Percentiles rank a stretch among this genome's conserved stretches.
Evolutionary conservation across 2,797 vertebrate genomes (phyloP).

Genomic region (Anniella stebbinsi): DNA sequence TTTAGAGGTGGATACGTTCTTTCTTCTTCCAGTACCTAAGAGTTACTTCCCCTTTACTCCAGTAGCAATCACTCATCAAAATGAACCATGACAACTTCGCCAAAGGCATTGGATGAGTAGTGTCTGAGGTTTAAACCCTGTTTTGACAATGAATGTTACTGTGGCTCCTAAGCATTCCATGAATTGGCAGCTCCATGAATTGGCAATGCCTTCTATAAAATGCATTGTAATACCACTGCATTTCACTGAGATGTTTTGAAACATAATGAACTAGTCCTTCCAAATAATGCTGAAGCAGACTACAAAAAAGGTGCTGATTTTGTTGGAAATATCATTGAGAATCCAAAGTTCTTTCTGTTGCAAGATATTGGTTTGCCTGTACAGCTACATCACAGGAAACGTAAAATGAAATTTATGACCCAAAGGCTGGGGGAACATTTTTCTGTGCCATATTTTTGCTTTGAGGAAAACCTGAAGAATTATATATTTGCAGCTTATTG

Average conservation of each 20-base stretch:
- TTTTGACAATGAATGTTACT: constrained; percentile 39
- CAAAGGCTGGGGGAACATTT: constrained; percentile 45
- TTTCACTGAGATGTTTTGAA: constrained; percentile 47
- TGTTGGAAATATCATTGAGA: constrained; percentile 40
- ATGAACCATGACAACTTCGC: not conserved
- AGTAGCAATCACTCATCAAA: not conserved
- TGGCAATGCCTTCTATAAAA: constrained; percentile 50
- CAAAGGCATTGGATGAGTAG: constrained; percentile 37
- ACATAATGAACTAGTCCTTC: constrained; percentile 63
- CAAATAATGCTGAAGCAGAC: constrained; percentile 64
- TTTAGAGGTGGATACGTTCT: not conserved
- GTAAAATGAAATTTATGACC: constrained; percentile 55
- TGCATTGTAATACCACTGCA: constrained; percentile 41
- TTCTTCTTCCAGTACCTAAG: not conserved
- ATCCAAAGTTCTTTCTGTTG: constrained; percentile 49
- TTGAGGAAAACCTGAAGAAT: constrained; percentile 39
- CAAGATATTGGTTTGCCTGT: constrained; percentile 38
- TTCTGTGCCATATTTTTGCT: constrained; percentile 36
- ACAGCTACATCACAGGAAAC: constrained; percentile 47
- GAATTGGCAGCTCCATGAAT: constrained; percentile 26
- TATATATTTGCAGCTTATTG: constrained; percentile 28
- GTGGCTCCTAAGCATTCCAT: constrained; percentile 37
- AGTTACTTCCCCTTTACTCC: not conserved
- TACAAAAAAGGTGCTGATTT: constrained; percentile 51
- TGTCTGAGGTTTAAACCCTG: constrained; percentile 22